Base-by-base conservation (phyloP, 2,888 invertebrate species). In the Dorcus parallelipipedus region DNA sequence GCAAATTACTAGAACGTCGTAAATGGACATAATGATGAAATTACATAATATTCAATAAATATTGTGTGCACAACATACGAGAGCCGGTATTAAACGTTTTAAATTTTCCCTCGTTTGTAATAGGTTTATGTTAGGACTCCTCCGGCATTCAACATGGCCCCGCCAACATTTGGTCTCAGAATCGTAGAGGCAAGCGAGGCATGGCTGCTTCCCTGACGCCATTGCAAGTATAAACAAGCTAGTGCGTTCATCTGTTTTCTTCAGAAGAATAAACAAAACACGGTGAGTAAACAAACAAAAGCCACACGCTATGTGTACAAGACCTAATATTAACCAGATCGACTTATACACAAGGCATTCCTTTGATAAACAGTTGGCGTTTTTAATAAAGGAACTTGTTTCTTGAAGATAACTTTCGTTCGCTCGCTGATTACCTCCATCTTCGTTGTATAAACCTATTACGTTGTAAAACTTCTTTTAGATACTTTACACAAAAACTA, bases 141-240 rank as follows among this genome's bases (percentile, higher is more conserved):
- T 49, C 41, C 20, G 52, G 40, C 33, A 33, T 51, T 17, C 47
- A 56, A 56, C 43, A 52, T 56, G 56, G 56, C 56, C 56, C 50
- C 56, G 50, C 43, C 47, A 51, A 48, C 56, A 56, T 50, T 38
- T 50, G 40, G 38, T 39, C 39, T 38, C 48, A 45, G 33, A 47
- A 33, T 45, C 47, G n/a, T 52, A 38, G 56, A 17, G 20, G 23
- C 23, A 20, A 17, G 23, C 17, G 23, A 17, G 45, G 45, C 45
- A 45, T 45, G 45, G 45, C 45, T 45, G 23, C 26, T 33, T 33
- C 52, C 49, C 66, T 63, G 73, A 73, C 74, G 74, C 73, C 74
- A 74, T 73, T 64, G 63, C 69, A 56, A 62, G 67, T 69, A 33
- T 33, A 70, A 71, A 71, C 70, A 71, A 67, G 68, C 64, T 64